Base-by-base conservation (phyloP, 2,797 vertebrate species). In the Tamandua tetradactyla region DNA sequence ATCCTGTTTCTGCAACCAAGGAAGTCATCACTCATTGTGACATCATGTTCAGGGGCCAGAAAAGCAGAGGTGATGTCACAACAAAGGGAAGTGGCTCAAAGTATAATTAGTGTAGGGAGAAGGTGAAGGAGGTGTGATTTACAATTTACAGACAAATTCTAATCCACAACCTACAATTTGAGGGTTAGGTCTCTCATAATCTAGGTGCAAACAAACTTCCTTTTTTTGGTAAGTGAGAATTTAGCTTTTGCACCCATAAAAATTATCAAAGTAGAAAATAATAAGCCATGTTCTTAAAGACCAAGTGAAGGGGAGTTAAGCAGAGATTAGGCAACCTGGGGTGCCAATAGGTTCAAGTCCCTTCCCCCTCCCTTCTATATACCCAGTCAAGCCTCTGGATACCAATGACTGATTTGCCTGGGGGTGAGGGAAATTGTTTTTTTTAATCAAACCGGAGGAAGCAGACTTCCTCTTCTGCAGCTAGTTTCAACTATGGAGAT, bases 1-100 rank as follows among this genome's bases (percentile, higher is more conserved):
- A 95, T 98, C 97, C 97, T 97, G 97, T 97, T 97, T 98, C 94
- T 97, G 95, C 90, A 97, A 97, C 91, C 83, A 96, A 97, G 96
- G 97, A 98, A 98, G 97, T 97, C 97, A 94, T 97, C 97, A 97
- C 95, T 97, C 97, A 96, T 87, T 93, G 95, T 98, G 97, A 98
- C 97, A 98, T 98, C 97, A 98, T 92, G 79, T 96, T 97, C 95
- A 92, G 95, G 94, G 96, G 95, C 95, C 61, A 97, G 95, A 96
- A 94, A 94, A 98, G 98, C 69, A 93, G 93, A 91, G 94, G 94
- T 96, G 96, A 98, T 97, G 96, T 97, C 98, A 97, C 89, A 96
- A 96, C 2, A 93, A 94, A 95, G 92, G 20, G 92, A 92, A 95
- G 68, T 68, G 92, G 82, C 40, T 93, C 44, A n/a, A 37, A 87